These are phyloP conservation scores for Doris montereyensis DNA, from an alignment of 2,888 invertebrate genomes.

Conservation along the genomic window DNA sequence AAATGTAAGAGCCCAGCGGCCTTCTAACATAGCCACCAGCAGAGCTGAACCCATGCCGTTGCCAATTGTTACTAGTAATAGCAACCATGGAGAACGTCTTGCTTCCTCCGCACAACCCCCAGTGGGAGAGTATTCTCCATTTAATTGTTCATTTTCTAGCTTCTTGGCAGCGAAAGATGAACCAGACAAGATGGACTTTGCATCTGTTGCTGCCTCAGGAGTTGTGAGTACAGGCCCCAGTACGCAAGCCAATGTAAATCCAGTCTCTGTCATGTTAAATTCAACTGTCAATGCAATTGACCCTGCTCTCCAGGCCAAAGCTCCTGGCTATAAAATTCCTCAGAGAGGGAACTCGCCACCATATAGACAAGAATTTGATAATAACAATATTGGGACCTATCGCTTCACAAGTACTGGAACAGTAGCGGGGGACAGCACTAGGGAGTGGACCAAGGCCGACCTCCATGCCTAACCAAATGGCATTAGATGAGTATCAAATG, in stretches of 20 bases:
- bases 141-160: conserved; percentile 83
- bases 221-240: conserved; percentile 67
- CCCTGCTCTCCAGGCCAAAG: conserved; percentile 70
- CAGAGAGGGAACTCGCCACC: conserved; percentile 48
- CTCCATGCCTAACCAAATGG: not conserved
- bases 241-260: conserved; percentile 23
- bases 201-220: conserved; percentile 80
- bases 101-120: conserved; percentile 16
- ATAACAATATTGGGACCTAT: no score
- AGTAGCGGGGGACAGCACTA: no score
- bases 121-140: conserved; percentile 86
- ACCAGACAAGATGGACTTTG: conserved; percentile 79
- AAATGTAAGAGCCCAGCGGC: not conserved
- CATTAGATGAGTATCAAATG: not conserved
- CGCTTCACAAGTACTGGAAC: no score
- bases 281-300: conserved; percentile 48
- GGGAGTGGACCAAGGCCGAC: not conserved
- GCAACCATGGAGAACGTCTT: conserved; percentile 28
- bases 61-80: conserved; percentile 58
- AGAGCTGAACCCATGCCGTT: conserved; percentile 58
- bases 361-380: conserved; percentile 20
- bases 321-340: conserved; percentile 71
- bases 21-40: not conserved
- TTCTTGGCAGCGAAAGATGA: conserved; percentile 67
- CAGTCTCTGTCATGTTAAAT: conserved; percentile 27